Percentiles rank a stretch among this genome's conserved stretches.
Conservation (phyloP, 2,113 vertebrate genomes). For the Atherinomorus stipes region DNA sequence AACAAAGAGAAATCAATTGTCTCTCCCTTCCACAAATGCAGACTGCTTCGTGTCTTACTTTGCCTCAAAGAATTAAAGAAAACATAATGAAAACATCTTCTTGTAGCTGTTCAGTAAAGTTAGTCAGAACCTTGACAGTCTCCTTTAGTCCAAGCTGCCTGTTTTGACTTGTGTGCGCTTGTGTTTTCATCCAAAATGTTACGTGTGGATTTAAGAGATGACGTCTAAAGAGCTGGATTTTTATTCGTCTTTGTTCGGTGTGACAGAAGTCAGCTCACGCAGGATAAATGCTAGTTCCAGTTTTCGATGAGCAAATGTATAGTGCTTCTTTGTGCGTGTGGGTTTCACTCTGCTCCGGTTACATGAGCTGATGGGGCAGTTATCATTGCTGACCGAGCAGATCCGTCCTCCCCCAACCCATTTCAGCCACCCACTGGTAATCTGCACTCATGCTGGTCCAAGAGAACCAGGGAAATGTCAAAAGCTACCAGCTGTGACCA, state of each 20-base stretch:
- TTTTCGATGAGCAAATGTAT: constrained; percentile 19
- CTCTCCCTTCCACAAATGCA: constrained; percentile 30
- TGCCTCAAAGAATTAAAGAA: constrained; percentile 13
- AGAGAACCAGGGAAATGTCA: constrained; percentile 27
- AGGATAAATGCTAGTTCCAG: constrained; percentile 33
- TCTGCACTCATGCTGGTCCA: constrained; percentile 25
- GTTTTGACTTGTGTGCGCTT: constrained; percentile 32
- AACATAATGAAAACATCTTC: constrained; percentile 37
- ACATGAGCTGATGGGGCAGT: constrained; percentile 64
- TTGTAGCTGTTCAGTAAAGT: constrained; percentile 12
- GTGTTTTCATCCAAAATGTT: constrained; percentile 6
- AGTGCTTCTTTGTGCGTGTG: constrained; percentile 36
- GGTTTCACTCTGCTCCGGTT: constrained; percentile 46
- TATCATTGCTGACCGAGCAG: constrained; percentile 61
- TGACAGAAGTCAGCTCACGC: constrained; percentile 7
- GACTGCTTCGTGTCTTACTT: constrained; percentile 30
- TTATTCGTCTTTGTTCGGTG: constrained; percentile 11
- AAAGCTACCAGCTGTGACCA: constrained; percentile 48
- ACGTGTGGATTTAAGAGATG: background rate
- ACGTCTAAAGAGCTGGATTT: constrained; percentile 3
- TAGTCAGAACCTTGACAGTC: constrained; percentile 7
- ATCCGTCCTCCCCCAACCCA: constrained; percentile 18
- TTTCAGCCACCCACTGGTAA: constrained; percentile 47
- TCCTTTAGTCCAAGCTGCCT: constrained; percentile 49
- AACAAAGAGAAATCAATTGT: constrained; percentile 50